Percentiles rank a stretch among this genome's conserved stretches.
Evolutionary conservation across 2,888 invertebrate genomes (phyloP).

Genomic region (Xestoiulus laeticollis): DNA sequence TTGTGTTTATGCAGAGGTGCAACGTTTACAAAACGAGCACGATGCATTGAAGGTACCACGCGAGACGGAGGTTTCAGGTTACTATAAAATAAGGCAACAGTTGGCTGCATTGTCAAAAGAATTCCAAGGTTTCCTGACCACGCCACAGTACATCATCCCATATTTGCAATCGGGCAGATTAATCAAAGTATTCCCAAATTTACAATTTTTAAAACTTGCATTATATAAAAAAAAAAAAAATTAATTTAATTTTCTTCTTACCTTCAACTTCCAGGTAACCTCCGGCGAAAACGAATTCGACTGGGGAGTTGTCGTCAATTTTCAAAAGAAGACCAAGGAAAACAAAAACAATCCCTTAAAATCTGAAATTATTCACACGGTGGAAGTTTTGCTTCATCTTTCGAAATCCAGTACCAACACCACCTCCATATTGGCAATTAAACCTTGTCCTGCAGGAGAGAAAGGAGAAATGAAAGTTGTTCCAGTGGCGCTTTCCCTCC

Average conservation of each 20-base stretch:
- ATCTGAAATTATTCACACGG: conserved; percentile 74
- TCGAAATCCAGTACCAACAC: conserved; percentile 72
- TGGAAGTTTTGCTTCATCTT: conserved; percentile 85
- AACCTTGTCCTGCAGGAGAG: conserved; percentile 69
- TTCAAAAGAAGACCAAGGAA: conserved; percentile 75
- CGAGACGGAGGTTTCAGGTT: conserved; percentile 80
- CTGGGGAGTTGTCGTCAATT: conserved; percentile 96
- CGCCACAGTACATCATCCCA: conserved; percentile 87
- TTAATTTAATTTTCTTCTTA: conserved; percentile 48
- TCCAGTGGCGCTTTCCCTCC: conserved; percentile 81
- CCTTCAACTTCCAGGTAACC: conserved; percentile 69
- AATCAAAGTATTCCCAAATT: conserved; percentile 74
- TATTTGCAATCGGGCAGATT: conserved; percentile 95
- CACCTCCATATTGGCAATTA: conserved; percentile 59
- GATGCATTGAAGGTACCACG: conserved; percentile 74
- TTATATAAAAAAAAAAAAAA: background rate
- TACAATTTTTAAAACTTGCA: background rate
- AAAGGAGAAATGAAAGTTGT: conserved; percentile 85
- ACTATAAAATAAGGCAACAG: conserved; percentile 85
- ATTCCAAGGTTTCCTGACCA: conserved; percentile 81
- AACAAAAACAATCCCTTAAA: conserved; percentile 67
- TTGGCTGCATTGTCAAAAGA: conserved; percentile 77
- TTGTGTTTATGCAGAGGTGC: conserved; percentile 69
- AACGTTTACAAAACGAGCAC: conserved; percentile 73
- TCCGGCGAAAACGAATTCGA: conserved; percentile 89